phyloP scores from a whole-genome alignment of 2,888 invertebrate species.

The Drosophila paranaensis region DNA sequence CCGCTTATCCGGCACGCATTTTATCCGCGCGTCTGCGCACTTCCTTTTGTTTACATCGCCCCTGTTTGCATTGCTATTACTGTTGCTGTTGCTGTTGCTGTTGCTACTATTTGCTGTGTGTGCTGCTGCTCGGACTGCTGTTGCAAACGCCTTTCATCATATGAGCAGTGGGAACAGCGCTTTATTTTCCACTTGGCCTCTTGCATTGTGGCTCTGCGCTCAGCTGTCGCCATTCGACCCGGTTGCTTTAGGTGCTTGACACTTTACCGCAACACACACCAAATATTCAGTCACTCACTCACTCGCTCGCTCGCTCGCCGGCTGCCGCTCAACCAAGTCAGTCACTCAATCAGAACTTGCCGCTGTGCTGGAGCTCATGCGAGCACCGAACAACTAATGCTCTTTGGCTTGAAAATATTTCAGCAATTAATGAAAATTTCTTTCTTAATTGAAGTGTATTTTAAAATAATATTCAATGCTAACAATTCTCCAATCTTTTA shows the following conservation, averaged over 20 bases:
- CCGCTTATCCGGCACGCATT: constrained; percentile 49
- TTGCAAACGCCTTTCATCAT: constrained; percentile 29
- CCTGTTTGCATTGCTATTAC: constrained; percentile 18
- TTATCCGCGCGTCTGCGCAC: constrained; percentile 69
- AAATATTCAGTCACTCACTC: constrained; percentile 24
- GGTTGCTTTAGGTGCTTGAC: constrained; percentile 64
- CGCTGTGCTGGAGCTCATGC: neutral
- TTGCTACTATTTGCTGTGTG: constrained; percentile 26
- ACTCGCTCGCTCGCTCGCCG: constrained; percentile 11
- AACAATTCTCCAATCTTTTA: too few relatives aligned
- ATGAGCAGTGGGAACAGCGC: constrained; percentile 38
- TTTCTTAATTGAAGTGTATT: too few relatives aligned
- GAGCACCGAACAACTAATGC: neutral
- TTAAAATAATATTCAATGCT: too few relatives aligned
- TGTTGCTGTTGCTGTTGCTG: constrained; percentile 13
- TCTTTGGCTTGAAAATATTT: neutral
- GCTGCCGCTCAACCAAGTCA: constrained; percentile 8
- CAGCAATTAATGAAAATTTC: neutral
- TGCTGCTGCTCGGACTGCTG: constrained; percentile 27
- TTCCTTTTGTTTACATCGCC: constrained; percentile 64
- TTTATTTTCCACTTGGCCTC: constrained; percentile 43
- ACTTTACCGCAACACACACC: constrained; percentile 56
- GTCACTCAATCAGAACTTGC: constrained; percentile 3
- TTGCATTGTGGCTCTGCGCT: constrained; percentile 25
- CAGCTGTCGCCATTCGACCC: constrained; percentile 37